Conservation (phyloP, 2,888 invertebrate genomes). For the Apomyelois bistriatella region DNA sequence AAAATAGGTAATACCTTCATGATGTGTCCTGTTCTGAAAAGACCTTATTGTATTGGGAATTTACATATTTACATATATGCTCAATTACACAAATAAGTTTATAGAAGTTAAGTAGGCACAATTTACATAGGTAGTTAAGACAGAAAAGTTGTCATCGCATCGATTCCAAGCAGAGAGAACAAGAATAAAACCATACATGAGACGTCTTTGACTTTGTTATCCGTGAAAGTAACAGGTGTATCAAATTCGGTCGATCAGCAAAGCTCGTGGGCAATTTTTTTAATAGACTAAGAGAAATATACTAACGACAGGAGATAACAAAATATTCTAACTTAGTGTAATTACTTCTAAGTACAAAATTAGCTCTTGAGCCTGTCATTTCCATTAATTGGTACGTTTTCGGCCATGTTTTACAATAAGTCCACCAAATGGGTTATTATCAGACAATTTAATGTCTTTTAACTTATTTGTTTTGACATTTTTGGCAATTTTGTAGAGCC, state of each 20-base stretch:
- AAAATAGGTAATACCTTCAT: background rate
- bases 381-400: background rate
- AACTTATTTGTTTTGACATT: background rate
- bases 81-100: conserved; percentile 18
- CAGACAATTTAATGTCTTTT: background rate
- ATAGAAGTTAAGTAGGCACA: conserved; percentile 17
- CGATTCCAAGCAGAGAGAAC: background rate
- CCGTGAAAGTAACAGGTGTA: background rate
- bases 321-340: background rate
- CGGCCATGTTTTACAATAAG: conserved; percentile 1
- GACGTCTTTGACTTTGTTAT: background rate
- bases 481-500: background rate
- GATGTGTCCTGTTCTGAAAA: conserved; percentile 28
- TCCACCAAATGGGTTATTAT: conserved; percentile 9
- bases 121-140: conserved; percentile 17
- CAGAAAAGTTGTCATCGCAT: background rate
- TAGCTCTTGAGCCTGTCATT: conserved; percentile 4
- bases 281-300: background rate
- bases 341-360: conserved; percentile 15
- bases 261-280: background rate
- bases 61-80: conserved; percentile 46
- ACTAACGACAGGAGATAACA: background rate
- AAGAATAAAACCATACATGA: background rate
- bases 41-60: conserved; percentile 35
- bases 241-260: background rate